phyloP scores from a whole-genome alignment of 1,140 invertebrate genomes.

The Acromyrmex echinatior region DNA sequence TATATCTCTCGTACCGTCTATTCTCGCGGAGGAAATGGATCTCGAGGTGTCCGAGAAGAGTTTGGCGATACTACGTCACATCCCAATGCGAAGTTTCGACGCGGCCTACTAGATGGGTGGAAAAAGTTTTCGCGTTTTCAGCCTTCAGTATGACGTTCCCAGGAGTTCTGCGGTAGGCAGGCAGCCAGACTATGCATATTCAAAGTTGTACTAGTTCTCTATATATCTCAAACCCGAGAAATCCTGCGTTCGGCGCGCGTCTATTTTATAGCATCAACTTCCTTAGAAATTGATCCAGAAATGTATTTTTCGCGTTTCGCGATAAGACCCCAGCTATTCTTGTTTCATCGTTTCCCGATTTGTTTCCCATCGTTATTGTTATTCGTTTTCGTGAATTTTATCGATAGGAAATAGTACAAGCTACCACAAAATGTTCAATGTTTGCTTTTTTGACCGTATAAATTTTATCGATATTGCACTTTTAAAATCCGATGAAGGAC shows the following conservation, averaged over 20 bases:
- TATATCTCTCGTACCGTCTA: slow-evolving; percentile 5
- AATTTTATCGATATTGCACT: background rate
- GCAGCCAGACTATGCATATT: slow-evolving; percentile 2
- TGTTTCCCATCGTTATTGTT: background rate
- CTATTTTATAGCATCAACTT: slow-evolving; percentile 16
- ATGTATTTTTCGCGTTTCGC: background rate
- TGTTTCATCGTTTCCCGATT: background rate
- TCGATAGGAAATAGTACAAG: background rate
- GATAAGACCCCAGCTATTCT: background rate
- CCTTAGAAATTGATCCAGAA: background rate
- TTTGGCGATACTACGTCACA: slow-evolving; percentile 35
- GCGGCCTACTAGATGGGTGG: background rate
- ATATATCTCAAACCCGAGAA: slow-evolving; percentile 35
- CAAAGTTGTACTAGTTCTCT: slow-evolving; percentile 15
- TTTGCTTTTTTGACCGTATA: background rate
- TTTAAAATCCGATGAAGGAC: background rate
- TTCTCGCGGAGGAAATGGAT: slow-evolving; percentile 49
- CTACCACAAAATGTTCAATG: background rate
- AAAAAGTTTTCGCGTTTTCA: slow-evolving; percentile 41
- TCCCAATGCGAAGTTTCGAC: slow-evolving; percentile 48
- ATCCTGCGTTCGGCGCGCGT: background rate
- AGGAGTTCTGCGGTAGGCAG: slow-evolving; percentile 4
- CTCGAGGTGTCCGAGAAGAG: slow-evolving; percentile 39
- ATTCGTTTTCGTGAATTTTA: background rate
- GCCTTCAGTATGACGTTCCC: background rate